Evolutionary conservation across 2,797 vertebrate species (phyloP), one percentile per base, ranked within the genome.

Genomic region (Semotilus atromaculatus): DNA sequence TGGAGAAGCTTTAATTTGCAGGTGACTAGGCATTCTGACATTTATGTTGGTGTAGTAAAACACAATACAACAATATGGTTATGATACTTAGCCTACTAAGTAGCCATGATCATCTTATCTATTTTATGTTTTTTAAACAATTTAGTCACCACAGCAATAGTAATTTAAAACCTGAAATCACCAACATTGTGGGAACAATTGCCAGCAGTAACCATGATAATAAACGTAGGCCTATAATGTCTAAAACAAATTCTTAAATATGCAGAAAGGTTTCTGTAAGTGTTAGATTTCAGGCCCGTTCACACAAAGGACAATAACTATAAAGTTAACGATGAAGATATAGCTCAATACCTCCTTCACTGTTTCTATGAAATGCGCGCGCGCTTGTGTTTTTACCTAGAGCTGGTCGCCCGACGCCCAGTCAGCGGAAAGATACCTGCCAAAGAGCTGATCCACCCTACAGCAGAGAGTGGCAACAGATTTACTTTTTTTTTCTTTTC

Each of bases 371-470:
- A 18, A 48, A 18, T 48, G 51, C 19, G 51, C 19, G 51, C 19
- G 19, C 29, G 43, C 64, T 51, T 55, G 74, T 83, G 86, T 84
- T 83, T 82, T 85, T 91, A 93, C 93, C 90, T 92, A 86, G 90
- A 88, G 74, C 89, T 80, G 88, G 91, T 92, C 88, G 90, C 88
- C 75, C 91, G 91, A 91, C 88, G 89, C 88, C 75, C 91, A 92
- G 94, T 93, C 94, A 94, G 93, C 90, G 89, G 91, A 86, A 31
- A 31, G 82, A 26, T 18, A 85, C 87, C 88, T 88, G 93, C 93
- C 94, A 94, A 93, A 93, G 91, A 92, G 92, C 90, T 91, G 92
- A 90, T 91, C 85, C 91, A 91, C 91, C 82, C 94, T 91, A 91
- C 92, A 90, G 92, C 91, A 87, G 81, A 88, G 51, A 78, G 78